phyloP scores from a whole-genome alignment of 1,140 invertebrate species.

The Pseudomyrmex sp. region DNA sequence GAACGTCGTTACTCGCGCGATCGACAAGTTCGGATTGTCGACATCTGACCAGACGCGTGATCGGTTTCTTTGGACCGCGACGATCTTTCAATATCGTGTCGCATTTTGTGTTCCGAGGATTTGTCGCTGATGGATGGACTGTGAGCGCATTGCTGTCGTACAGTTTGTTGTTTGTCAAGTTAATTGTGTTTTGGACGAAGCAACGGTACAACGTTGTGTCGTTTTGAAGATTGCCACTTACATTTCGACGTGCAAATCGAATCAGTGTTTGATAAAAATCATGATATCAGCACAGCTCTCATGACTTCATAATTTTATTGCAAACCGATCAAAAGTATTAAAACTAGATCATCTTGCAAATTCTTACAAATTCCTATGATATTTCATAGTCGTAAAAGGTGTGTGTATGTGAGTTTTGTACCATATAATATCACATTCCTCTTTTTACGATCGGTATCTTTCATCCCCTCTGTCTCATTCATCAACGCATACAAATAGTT shows the following conservation, averaged over 20 bases:
- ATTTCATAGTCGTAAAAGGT: too few species aligned
- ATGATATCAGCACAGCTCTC: too few species aligned
- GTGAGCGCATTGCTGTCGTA: constrained; percentile 43
- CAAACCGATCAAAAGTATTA: not conserved
- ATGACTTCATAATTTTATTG: not conserved
- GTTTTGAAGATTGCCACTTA: not conserved
- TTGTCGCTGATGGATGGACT: constrained; percentile 41
- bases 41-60: constrained; percentile 41
- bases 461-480: not conserved
- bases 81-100: constrained; percentile 31
- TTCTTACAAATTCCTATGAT: too few species aligned
- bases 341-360: too few species aligned
- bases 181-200: constrained; percentile 55
- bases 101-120: constrained; percentile 14
- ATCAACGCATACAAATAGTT: constrained; percentile 10
- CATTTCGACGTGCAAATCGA: not conserved
- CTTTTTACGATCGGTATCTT: too few species aligned
- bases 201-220: constrained; percentile 38
- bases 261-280: not conserved
- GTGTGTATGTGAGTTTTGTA: too few species aligned
- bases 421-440: too few species aligned
- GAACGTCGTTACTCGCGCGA: constrained; percentile 13
- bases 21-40: constrained; percentile 48
- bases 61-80: constrained; percentile 1
- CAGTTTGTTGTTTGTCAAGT: constrained; percentile 55